These are phyloP conservation scores for Trichoplusia ni DNA, from an alignment of 1,140 invertebrate species.

Conservation along the genomic window DNA sequence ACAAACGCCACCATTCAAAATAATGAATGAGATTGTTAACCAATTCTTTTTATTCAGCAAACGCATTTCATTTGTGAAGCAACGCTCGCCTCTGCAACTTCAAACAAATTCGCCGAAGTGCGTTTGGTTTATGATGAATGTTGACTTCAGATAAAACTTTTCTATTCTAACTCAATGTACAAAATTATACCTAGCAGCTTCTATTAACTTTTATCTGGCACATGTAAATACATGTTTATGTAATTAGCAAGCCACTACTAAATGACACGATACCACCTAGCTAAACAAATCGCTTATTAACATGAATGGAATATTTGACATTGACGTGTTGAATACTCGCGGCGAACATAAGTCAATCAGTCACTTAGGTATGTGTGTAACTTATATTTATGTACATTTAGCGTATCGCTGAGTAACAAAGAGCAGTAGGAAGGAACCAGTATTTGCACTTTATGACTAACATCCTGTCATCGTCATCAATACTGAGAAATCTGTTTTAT, in stretches of 20 bases:
- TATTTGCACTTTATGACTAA: conserved; percentile 36
- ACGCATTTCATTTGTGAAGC: too few relatives aligned
- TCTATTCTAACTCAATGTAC: too few relatives aligned
- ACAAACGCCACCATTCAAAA: conserved; percentile 50
- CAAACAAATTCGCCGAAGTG: too few relatives aligned
- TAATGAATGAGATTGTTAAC: conserved; percentile 72
- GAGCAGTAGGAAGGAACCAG: conserved; percentile 30
- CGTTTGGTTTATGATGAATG: too few relatives aligned
- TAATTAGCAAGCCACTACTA: conserved; percentile 31
- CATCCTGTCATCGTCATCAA: conserved; percentile 33
- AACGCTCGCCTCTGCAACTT: too few relatives aligned
- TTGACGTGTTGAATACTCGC: neutral
- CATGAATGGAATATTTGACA: conserved; percentile 44
- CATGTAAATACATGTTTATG: conserved; percentile 21
- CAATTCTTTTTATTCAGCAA: conserved; percentile 47
- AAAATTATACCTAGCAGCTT: too few relatives aligned
- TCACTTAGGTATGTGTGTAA: conserved; percentile 4
- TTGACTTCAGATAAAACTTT: too few relatives aligned
- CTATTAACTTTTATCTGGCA: conserved; percentile 6
- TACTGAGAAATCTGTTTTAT: conserved; percentile 36
- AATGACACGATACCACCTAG: conserved; percentile 13
- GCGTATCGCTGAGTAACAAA: conserved; percentile 26
- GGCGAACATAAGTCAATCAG: conserved; percentile 24
- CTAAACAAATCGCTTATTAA: conserved; percentile 31
- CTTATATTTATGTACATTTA: neutral